Percentiles rank a stretch among this genome's conserved stretches.
These are phyloP conservation scores for Urosaurus nigricauda DNA, from an alignment of 2,797 vertebrate species.

Conservation along the genomic window DNA sequence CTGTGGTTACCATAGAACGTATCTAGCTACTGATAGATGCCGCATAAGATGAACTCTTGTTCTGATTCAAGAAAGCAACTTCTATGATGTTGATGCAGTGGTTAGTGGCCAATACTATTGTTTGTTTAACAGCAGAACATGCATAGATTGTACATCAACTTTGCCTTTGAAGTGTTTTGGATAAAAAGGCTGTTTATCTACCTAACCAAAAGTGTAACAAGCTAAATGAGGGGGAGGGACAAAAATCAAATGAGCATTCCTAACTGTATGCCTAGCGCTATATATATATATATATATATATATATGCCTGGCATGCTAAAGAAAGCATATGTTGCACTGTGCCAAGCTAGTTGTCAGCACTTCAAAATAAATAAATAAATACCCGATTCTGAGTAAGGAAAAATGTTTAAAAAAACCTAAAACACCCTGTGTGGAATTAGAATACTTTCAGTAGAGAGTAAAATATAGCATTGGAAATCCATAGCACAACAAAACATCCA, in stretches of 20 bases:
- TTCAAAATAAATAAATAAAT: not conserved
- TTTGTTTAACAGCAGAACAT: not conserved
- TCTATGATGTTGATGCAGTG: not conserved
- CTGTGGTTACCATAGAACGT: not conserved
- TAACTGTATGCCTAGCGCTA: slow-evolving; percentile 16
- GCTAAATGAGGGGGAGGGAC: slow-evolving; percentile 8
- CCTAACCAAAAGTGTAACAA: not conserved
- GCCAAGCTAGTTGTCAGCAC: slow-evolving; percentile 26
- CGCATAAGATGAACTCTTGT: not conserved
- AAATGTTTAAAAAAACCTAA: not conserved
- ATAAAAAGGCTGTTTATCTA: slow-evolving; percentile 9
- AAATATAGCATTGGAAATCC: not conserved
- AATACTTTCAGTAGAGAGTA: slow-evolving; percentile 45
- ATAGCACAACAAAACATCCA: no score
- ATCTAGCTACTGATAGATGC: not conserved
- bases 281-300: no score
- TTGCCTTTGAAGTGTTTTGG: slow-evolving; percentile 1
- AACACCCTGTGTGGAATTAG: not conserved
- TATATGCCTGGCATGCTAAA: slow-evolving; percentile 25
- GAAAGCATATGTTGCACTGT: not conserved
- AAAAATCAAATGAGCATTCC: slow-evolving; percentile 38
- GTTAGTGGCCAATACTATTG: no score
- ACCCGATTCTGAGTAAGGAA: not conserved
- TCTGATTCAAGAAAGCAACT: not conserved
- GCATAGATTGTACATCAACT: not conserved